These are phyloP conservation scores for Plecotus auritus DNA, from an alignment of 2,113 vertebrate species.

Conservation along the genomic window DNA sequence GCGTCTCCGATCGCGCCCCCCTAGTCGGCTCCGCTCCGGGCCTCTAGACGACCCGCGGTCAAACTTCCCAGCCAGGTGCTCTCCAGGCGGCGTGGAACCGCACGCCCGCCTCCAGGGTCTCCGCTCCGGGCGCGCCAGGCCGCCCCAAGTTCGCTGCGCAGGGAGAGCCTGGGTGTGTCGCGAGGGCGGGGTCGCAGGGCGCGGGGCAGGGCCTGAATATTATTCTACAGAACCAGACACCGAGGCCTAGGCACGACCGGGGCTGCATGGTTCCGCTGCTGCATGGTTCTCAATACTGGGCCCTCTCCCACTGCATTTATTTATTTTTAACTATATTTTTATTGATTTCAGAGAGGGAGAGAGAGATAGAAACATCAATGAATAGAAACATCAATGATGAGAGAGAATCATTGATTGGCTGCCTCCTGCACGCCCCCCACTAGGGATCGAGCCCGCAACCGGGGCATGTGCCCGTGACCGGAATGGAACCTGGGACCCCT, in stretches of 20 bases:
- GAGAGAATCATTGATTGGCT: too few species aligned
- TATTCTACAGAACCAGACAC: not conserved
- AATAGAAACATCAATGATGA: too few species aligned
- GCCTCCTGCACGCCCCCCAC: too few species aligned
- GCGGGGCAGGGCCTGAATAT: not conserved
- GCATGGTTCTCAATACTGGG: not conserved
- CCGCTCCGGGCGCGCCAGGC: not conserved
- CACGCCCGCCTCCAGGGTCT: not conserved
- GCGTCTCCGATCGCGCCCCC: constrained; percentile 73
- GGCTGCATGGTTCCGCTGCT: not conserved
- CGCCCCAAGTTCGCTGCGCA: too few species aligned
- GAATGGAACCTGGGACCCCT: too few species aligned
- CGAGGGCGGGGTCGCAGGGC: not conserved
- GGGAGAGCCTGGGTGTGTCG: not conserved
- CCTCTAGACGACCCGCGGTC: constrained; percentile 36
- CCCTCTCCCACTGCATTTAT: not conserved
- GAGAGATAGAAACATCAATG: too few species aligned
- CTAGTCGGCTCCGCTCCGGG: constrained; percentile 42
- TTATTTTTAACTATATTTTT: too few species aligned
- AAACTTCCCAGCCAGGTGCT: constrained; percentile 51
- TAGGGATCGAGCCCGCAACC: too few species aligned
- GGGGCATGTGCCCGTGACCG: too few species aligned
- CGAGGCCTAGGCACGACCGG: not conserved
- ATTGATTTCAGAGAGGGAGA: too few species aligned
- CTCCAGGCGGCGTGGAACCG: not conserved